Base-by-base conservation (phyloP, 64 coral and sea anemone genomes). In the Pocillopora verrucosa region DNA sequence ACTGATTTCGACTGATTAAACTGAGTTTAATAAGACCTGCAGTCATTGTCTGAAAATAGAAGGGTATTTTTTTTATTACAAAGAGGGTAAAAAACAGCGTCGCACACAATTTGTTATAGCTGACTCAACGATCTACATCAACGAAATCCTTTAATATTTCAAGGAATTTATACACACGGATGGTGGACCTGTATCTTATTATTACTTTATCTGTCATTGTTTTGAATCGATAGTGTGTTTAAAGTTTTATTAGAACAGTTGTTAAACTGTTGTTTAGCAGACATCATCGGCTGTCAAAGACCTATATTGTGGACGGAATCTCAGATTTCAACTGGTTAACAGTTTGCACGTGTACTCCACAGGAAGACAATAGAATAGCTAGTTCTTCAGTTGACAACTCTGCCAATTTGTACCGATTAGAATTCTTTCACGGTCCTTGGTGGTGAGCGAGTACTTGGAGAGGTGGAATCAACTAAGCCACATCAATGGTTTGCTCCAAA, bases 401-500 rank as follows among this genome's bases (percentile, higher is more conserved):
- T 72, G 13, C 13, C 72, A 38, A 38, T 72, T 56, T 72, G 56
- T 72, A 26, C 9, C 26, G 13, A 72, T 19, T 3, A 79, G 36
- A 51, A 37, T 63, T 13, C 41, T 25, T 81, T 59, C 4, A 65
- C 36, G 35, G 67, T 34, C 45, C 16, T n/a, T 41, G 64, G 80
- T 61, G 17, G 61, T 83, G 19, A 41, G 57, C 17, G 19, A 22
- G 41, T 4, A 51, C 41, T 51, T 51, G 7, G 41, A 51, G 41
- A 51, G 7, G 41, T 37, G 22, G 51, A 84, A 45, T 62, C 20
- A n/a, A 67, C 36, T 59, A 5, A 1, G 7, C 22, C 64, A 68
- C 13, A 70, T 85, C 82, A 70, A 85, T 85, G 82, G 82, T 85
- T 70, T 85, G 63, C 56, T 85, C 82, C 20, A 85, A 72, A 45